Evolutionary conservation across 2,797 vertebrate genomes (phyloP), one percentile per base, ranked within the genome.

Genomic region (Epinephelus awoara): DNA sequence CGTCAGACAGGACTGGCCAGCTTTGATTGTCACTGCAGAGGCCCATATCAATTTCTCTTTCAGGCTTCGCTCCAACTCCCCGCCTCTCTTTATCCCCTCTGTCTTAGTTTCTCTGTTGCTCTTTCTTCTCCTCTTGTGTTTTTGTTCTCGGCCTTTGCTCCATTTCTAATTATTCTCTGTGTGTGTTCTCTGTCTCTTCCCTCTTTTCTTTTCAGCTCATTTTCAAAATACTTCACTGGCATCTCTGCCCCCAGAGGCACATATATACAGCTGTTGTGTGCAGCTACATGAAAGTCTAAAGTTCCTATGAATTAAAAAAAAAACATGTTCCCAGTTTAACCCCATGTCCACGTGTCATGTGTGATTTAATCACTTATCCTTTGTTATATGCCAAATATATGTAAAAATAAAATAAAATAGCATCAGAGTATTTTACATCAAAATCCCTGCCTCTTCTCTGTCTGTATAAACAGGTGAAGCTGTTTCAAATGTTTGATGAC

Each of bases 11-110:
- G 34, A 75, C 0, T 46, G 10, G 55, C 44, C 44, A 21, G 52
- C 80, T 86, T 72, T 78, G 80, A 82, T 54, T 63, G 58, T 67
- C 57, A 4, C 72, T 44, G 57, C 70, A 40, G 55, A 78, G 38
- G 42, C 42, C 19, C 18, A 10, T 13, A 51, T 73, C 61, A 2
- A 56, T 54, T 70, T 49, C 44, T 67, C 44, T 75, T 59, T 74
- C 71, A 65, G 40, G 58, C 29, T 10, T 61, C 29, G 51, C 6
- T 55, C 12, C 11, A 44, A 1, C 38, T n/a, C 15, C 18, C 57
- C 61, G 55, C 71, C 44, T 67, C 77, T 73, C 42, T 62, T 63
- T 34, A 52, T 75, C 55, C 40, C 34, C 17, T 75, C 5, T 15
- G 3, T 52, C 40, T 52, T 6, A 18, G 10, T 6, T 58, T 51